Base-by-base conservation (phyloP, 2,113 vertebrate genomes). In the Melanocharis versteri region DNA sequence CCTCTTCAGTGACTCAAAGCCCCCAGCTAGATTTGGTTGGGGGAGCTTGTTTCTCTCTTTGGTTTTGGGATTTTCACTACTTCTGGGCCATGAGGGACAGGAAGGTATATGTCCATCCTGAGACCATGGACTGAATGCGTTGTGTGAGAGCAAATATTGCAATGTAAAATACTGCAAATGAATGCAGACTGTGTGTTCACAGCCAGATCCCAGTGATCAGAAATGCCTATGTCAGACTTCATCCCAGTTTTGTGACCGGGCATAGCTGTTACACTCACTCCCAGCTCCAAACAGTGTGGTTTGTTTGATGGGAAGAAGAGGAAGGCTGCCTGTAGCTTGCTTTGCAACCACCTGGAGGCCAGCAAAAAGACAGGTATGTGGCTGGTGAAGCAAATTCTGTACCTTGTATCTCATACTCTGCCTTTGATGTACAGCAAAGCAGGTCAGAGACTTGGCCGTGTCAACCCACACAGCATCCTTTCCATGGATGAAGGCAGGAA, bases 211-310 rank as follows among this genome's bases (percentile, higher is more conserved):
- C 66, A 21, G 13, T 4, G 27, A 42, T 50, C 39, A 73, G 50
- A 78, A 91, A 70, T 13, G 42, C 20, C 24, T 22, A 0, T 30
- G 45, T 45, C 12, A 4, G 42, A 21, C 8, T 66, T 81, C 60
- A 62, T 33, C 56, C 64, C 51, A 30, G 19, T 58, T 76, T 44
- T 57, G 57, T 45, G 42, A 57, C 28, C 5, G 4, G 24, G 31
- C 0, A 0, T 1, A 28, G 47, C 3, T n/a, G 33, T 39, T 33
- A 44, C 3, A 3, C 39, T 87, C 65, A 66, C 17, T 77, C 10
- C 7, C 51, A 64, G 83, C 30, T 60, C 56, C 58, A 56, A 26
- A 35, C 2, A 44, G 15, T 1, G 3, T 15, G 14, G 21, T 6
- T 66, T 31, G 18, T 66, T 75, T 24, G 17, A 26, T 13, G 72